phyloP scores from a whole-genome alignment of 2,113 vertebrate genomes.

The Hypocryptadius cinnamomeus region DNA sequence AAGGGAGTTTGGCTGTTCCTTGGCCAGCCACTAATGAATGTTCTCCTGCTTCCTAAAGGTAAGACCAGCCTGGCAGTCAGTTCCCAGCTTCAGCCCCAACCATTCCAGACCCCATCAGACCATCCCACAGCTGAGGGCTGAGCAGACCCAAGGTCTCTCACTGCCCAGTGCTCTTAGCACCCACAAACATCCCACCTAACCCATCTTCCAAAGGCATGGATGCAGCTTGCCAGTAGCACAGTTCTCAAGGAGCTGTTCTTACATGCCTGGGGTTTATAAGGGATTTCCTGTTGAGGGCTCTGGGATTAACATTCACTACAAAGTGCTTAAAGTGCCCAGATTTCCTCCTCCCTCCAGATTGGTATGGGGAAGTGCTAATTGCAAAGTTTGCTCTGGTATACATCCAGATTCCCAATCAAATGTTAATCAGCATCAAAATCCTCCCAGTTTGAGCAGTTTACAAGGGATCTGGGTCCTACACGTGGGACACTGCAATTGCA shows the following conservation, averaged over 20 bases:
- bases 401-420: neutral
- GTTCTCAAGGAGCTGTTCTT: neutral
- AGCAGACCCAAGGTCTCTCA: neutral
- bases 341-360: neutral
- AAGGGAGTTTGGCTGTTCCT: neutral
- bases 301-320: neutral
- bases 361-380: neutral
- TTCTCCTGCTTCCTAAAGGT: neutral
- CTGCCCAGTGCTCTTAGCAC: accelerated
- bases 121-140: neutral
- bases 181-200: neutral
- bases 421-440: neutral
- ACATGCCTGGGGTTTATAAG: neutral
- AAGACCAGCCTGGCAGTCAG: neutral
- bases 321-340: constrained; percentile 35
- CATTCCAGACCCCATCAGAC: neutral
- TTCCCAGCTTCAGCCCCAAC: neutral
- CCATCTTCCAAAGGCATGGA: neutral
- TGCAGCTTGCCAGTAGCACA: neutral
- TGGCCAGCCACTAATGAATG: neutral
- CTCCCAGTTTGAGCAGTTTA: neutral
- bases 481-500: neutral
- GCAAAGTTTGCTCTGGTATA: neutral
- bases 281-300: neutral
- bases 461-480: neutral